A percentile compares a stretch with the other conserved stretches of the same genome.
Conservation (phyloP, 37 sponge, comb jelly and placozoan species). For the Agelas oroides region DNA sequence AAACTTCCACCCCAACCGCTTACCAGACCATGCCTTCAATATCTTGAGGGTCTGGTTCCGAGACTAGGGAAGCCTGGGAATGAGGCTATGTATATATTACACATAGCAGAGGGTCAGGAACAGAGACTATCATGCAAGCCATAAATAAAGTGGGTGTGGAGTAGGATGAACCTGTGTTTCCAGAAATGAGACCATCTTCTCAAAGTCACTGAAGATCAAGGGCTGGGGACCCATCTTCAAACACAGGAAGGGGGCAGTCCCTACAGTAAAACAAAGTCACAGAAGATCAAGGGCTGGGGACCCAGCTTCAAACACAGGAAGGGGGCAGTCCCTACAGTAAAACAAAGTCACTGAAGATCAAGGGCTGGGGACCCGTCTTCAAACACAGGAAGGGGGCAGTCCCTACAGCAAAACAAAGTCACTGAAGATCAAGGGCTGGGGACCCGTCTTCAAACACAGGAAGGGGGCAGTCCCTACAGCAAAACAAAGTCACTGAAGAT, state of each 20-base stretch:
- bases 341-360: slow-evolving; percentile 30
- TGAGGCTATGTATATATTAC: too few species aligned
- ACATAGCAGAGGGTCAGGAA: too few species aligned
- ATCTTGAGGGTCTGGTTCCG: too few species aligned
- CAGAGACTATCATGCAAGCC: too few species aligned
- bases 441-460: slow-evolving; percentile 21
- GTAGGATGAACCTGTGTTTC: slow-evolving; percentile 22
- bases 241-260: slow-evolving; percentile 37
- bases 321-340: slow-evolving; percentile 36
- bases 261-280: too few species aligned
- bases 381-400: slow-evolving; percentile 40
- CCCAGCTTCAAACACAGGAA: slow-evolving; percentile 32
- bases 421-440: slow-evolving; percentile 12
- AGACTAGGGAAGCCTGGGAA: too few species aligned
- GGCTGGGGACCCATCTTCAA: slow-evolving; percentile 9
- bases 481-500: slow-evolving; percentile 30
- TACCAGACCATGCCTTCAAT: too few species aligned
- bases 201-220: slow-evolving; percentile 36
- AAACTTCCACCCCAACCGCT: too few species aligned
- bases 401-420: too few species aligned
- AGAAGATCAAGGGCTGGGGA: slow-evolving; percentile 15
- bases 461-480: slow-evolving; percentile 42
- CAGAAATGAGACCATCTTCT: slow-evolving; percentile 11
- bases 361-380: neutral
- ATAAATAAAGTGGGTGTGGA: too few species aligned